phyloP scores from a whole-genome alignment of 2,888 invertebrate genomes.

The Leucoptera coffeella region DNA sequence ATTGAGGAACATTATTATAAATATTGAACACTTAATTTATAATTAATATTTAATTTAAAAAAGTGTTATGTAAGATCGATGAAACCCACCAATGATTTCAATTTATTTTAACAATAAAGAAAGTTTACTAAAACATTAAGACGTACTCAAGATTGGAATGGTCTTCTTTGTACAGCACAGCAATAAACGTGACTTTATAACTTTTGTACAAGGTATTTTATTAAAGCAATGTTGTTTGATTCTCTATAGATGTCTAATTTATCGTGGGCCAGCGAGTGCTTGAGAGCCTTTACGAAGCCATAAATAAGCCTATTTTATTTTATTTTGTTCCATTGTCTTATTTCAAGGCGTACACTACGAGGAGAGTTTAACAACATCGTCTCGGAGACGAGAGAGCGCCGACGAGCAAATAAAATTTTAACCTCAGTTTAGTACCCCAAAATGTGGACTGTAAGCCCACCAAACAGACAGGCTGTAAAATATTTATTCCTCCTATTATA shows the following conservation, averaged over 20 bases:
- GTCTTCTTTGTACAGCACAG: too few species aligned
- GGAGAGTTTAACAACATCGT: conserved; percentile 27
- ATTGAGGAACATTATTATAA: too few species aligned
- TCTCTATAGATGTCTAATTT: conserved; percentile 5
- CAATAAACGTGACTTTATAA: too few species aligned
- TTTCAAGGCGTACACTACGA: conserved; percentile 21
- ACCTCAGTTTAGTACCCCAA: conserved; percentile 46
- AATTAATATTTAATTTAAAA: too few species aligned
- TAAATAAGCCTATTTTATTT: conserved; percentile 31
- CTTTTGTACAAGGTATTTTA: neutral
- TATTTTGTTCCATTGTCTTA: conserved; percentile 37
- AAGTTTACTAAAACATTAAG: too few species aligned
- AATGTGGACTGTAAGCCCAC: conserved; percentile 24
- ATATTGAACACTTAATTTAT: too few species aligned
- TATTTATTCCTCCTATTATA: conserved; percentile 48
- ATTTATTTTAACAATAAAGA: too few species aligned
- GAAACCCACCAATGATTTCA: too few species aligned
- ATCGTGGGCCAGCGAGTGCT: conserved; percentile 3
- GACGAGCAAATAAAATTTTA: conserved; percentile 46
- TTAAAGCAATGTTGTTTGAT: conserved; percentile 2
- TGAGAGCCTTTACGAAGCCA: conserved; percentile 14
- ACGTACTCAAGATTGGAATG: too few species aligned
- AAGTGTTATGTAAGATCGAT: too few species aligned
- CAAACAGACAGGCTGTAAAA: conserved; percentile 52
- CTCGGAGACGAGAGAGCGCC: conserved; percentile 19